Percentiles rank a stretch among this genome's conserved stretches.
phyloP scores from a whole-genome alignment of 2,888 invertebrate species.

The Tineola bisselliella region DNA sequence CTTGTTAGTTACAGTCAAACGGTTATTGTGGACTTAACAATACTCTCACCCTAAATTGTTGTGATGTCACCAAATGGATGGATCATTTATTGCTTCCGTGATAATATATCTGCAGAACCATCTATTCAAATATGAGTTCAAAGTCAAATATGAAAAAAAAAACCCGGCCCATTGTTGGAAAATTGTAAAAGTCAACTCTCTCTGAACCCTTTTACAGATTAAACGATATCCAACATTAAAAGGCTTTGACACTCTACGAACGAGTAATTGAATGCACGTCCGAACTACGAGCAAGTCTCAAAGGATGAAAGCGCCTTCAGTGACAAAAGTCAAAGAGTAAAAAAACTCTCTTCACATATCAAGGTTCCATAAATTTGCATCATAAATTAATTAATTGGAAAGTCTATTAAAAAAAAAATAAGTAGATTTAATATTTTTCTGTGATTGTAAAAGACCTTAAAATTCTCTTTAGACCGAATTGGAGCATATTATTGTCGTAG shows the following conservation, averaged over 20 bases:
- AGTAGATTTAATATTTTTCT: too few relatives aligned
- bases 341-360: background rate
- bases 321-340: slow-evolving; percentile 3
- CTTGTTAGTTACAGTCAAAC: slow-evolving; percentile 10
- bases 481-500: too few relatives aligned
- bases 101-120: background rate
- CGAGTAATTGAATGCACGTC: slow-evolving; percentile 39
- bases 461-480: too few relatives aligned
- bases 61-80: background rate
- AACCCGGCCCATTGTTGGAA: slow-evolving; percentile 15
- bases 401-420: too few relatives aligned
- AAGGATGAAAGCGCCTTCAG: slow-evolving; percentile 10
- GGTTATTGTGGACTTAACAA: slow-evolving; percentile 10
- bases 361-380: background rate
- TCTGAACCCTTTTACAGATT: slow-evolving; percentile 27
- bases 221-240: slow-evolving; percentile 32
- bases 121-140: too few relatives aligned
- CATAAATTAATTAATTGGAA: background rate
- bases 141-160: too few relatives aligned
- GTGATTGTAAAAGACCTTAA: too few relatives aligned
- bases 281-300: slow-evolving; percentile 22
- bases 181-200: slow-evolving; percentile 21
- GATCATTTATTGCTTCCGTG: background rate
- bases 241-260: slow-evolving; percentile 39
- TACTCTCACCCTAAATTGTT: slow-evolving; percentile 7